Conservation (phyloP, 2,888 invertebrate genomes). For the Taenaris catops region DNA sequence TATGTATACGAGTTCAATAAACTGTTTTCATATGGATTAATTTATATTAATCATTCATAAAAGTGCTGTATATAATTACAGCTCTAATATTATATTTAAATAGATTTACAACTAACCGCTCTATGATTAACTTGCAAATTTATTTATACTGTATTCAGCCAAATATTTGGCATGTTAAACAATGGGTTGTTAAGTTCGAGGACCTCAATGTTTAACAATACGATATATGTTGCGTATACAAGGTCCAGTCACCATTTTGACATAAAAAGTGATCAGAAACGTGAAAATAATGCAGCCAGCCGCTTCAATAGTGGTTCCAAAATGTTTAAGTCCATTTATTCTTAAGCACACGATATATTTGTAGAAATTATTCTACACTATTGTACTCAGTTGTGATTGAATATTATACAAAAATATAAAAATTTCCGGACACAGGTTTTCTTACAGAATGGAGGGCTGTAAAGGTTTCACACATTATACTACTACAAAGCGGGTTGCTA, state of each 20-base stretch:
- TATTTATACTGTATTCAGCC: not conserved
- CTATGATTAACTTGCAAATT: slow-evolving; percentile 7
- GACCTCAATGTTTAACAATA: slow-evolving; percentile 8
- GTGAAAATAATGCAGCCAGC: no score
- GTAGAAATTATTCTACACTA: no score
- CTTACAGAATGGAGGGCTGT: no score
- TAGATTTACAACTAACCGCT: slow-evolving; percentile 11
- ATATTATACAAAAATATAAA: no score
- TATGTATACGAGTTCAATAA: slow-evolving; percentile 8
- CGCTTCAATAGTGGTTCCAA: no score
- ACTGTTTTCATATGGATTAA: slow-evolving; percentile 10
- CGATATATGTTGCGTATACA: not conserved
- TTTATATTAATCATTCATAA: slow-evolving; percentile 11
- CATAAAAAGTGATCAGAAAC: not conserved
- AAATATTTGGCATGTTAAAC: slow-evolving; percentile 9
- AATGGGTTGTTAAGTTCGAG: slow-evolving; percentile 12
- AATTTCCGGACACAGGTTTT: no score
- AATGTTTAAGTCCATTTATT: no score
- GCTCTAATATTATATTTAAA: slow-evolving; percentile 19
- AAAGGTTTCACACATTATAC: no score
- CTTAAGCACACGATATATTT: no score
- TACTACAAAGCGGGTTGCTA: no score
- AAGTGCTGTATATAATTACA: slow-evolving; percentile 2
- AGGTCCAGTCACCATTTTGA: not conserved
- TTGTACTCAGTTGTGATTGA: no score